Conservation (phyloP, 1,140 invertebrate genomes). For the Zaprionus capensis region DNA sequence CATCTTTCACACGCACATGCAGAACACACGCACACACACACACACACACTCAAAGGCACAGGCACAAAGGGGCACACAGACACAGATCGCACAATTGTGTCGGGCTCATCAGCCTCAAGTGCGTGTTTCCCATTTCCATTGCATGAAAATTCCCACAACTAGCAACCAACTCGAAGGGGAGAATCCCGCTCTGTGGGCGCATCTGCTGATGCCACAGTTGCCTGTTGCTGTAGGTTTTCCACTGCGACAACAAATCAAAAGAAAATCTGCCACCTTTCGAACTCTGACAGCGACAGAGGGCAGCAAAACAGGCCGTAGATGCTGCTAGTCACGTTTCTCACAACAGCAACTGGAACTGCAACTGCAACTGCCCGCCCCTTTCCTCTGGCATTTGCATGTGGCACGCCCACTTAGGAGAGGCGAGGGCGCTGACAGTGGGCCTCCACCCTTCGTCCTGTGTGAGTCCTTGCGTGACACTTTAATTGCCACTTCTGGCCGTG, state of each 20-base stretch:
- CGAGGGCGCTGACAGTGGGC: slow-evolving; percentile 8
- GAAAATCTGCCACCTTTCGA: slow-evolving; percentile 37
- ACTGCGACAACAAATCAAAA: slow-evolving; percentile 23
- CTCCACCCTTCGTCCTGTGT: slow-evolving; percentile 22
- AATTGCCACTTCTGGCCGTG: neutral
- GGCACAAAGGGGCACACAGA: neutral
- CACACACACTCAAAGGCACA: neutral
- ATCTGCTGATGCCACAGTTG: slow-evolving; percentile 13
- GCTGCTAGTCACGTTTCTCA: slow-evolving; percentile 23
- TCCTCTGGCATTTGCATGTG: neutral
- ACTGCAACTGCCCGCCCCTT: neutral
- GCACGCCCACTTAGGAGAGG: neutral
- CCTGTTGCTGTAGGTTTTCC: slow-evolving; percentile 23
- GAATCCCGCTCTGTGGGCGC: slow-evolving; percentile 23
- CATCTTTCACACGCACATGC: slow-evolving; percentile 57
- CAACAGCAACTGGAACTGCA: neutral
- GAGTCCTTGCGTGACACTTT: slow-evolving; percentile 32
- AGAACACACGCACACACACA: slow-evolving; percentile 17
- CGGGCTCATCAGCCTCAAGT: slow-evolving; percentile 51
- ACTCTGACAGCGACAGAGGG: slow-evolving; percentile 18
- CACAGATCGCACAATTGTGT: slow-evolving; percentile 23
- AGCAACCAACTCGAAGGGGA: slow-evolving; percentile 10
- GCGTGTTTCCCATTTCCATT: slow-evolving; percentile 46
- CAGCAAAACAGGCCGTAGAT: slow-evolving; percentile 8
- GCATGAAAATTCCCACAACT: slow-evolving; percentile 54